phyloP scores from a whole-genome alignment of 2,113 vertebrate genomes.

The Pelecanus crispus region DNA sequence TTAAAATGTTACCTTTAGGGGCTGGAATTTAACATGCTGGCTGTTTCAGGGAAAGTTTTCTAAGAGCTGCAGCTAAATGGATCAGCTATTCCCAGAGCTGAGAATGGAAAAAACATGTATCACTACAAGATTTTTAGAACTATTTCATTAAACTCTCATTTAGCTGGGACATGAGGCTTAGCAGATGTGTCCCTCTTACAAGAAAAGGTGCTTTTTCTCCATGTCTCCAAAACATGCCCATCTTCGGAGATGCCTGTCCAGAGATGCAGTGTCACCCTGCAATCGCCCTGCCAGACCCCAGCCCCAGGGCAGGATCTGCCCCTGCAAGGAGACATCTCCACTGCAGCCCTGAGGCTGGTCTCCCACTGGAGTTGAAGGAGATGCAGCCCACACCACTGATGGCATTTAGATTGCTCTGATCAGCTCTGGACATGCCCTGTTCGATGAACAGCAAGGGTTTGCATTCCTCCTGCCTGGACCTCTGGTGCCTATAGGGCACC shows the following conservation, averaged over 20 bases:
- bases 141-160: not conserved
- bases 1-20: not conserved
- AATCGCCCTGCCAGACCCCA: not conserved
- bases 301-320: not conserved
- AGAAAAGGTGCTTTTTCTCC: not conserved
- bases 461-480: not conserved
- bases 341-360: not conserved
- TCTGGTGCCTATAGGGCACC: not conserved
- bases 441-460: not conserved
- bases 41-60: not conserved
- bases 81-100: not conserved
- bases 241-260: not conserved
- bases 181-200: not conserved
- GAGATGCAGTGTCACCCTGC: not conserved
- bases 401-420: not conserved
- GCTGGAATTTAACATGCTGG: not conserved
- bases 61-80: not conserved
- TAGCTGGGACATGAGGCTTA: not conserved
- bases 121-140: not conserved
- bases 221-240: not conserved
- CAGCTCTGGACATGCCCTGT: not conserved
- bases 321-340: not conserved
- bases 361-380: not conserved
- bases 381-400: not conserved
- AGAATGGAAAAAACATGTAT: not conserved